phyloP scores from a whole-genome alignment of 2,888 invertebrate genomes.

The Caenorhabditis wallacei region DNA sequence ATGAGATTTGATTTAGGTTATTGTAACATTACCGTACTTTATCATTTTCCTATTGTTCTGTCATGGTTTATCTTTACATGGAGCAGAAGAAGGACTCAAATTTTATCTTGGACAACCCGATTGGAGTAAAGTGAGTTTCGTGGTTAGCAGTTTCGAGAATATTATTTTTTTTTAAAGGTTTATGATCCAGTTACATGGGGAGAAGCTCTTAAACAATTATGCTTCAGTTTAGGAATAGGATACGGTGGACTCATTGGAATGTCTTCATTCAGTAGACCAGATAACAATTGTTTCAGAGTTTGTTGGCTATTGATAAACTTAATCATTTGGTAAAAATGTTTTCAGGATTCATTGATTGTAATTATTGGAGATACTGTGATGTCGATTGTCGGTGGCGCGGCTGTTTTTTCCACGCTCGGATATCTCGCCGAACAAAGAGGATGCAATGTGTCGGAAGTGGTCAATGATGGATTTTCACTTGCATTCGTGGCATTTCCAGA shows the following conservation, averaged over 20 bases:
- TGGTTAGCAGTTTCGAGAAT: background rate
- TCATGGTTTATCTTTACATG: constrained; percentile 76
- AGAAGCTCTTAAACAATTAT: constrained; percentile 78
- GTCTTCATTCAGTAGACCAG: constrained; percentile 76
- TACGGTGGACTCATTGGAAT: constrained; percentile 78
- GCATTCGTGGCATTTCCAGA: constrained; percentile 84
- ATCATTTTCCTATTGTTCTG: constrained; percentile 78
- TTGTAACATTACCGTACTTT: constrained; percentile 78
- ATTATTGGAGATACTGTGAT: constrained; percentile 78
- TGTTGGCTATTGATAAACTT: background rate
- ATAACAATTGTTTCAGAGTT: constrained; percentile 77
- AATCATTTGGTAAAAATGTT: background rate
- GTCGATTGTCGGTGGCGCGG: constrained; percentile 72
- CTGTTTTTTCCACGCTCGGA: constrained; percentile 76
- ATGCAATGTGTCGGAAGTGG: constrained; percentile 60
- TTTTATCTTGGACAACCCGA: constrained; percentile 78
- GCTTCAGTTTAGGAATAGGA: constrained; percentile 80
- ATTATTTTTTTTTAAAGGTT: constrained; percentile 12
- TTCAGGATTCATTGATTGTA: constrained; percentile 77
- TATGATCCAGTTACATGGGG: constrained; percentile 72
- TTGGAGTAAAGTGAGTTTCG: constrained; percentile 40
- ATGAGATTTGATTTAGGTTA: constrained; percentile 61
- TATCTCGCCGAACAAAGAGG: constrained; percentile 68
- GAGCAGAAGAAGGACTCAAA: constrained; percentile 74
- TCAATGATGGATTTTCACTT: constrained; percentile 83